Evolutionary conservation across 1,140 invertebrate genomes (phyloP).

Genomic region (Copidosoma floridanum): DNA sequence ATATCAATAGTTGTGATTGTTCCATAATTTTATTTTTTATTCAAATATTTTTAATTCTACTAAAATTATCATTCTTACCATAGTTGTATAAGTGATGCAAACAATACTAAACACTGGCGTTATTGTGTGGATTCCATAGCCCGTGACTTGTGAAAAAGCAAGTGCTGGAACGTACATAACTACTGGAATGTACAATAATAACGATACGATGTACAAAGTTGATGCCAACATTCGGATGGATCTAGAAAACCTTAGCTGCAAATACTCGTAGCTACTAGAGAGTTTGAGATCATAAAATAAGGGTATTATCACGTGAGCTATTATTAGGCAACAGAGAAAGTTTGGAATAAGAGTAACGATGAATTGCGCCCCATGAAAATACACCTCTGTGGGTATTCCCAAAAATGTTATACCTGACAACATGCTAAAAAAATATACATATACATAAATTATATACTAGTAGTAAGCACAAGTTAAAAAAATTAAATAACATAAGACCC

Average conservation of each 20-base stretch:
- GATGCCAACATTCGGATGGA: slow-evolving; percentile 64
- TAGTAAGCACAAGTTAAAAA: too few relatives aligned
- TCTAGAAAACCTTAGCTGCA: slow-evolving; percentile 66
- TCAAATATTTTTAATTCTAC: too few relatives aligned
- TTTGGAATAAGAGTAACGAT: slow-evolving; percentile 63
- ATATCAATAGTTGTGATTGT: too few relatives aligned
- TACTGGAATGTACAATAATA: slow-evolving; percentile 58
- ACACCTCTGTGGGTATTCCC: slow-evolving; percentile 77
- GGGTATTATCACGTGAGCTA: slow-evolving; percentile 65
- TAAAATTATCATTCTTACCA: slow-evolving; percentile 54
- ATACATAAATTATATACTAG: too few relatives aligned
- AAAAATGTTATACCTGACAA: slow-evolving; percentile 79
- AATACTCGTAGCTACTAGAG: slow-evolving; percentile 78
- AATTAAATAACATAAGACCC: slow-evolving; percentile 71
- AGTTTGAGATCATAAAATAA: slow-evolving; percentile 76
- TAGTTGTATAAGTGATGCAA: slow-evolving; percentile 76
- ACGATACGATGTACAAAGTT: slow-evolving; percentile 64
- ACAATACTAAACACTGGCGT: slow-evolving; percentile 69
- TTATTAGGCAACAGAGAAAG: slow-evolving; percentile 62
- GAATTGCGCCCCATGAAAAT: slow-evolving; percentile 70
- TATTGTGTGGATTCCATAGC: slow-evolving; percentile 64
- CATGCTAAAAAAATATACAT: too few relatives aligned
- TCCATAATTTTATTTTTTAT: too few relatives aligned
- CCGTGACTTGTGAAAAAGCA: slow-evolving; percentile 66
- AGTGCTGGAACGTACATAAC: slow-evolving; percentile 65